Evolutionary conservation across 2,113 vertebrate genomes (phyloP).

Genomic region (Varanus komodoensis): DNA sequence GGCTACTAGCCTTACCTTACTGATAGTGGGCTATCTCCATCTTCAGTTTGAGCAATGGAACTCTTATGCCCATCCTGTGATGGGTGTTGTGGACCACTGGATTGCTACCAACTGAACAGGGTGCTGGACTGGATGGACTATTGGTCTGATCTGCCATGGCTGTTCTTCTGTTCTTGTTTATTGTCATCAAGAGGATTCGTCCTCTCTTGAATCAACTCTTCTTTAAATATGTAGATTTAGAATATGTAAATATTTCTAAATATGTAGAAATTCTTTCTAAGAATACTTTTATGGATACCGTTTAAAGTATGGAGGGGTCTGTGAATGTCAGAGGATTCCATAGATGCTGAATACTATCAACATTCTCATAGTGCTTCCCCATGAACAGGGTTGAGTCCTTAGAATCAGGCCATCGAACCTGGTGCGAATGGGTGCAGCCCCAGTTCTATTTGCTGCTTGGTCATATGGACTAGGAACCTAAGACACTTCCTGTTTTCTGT

Average conservation of each 20-base stretch:
- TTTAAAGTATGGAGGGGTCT: slow-evolving; percentile 19
- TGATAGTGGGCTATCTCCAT: no score
- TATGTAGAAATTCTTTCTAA: slow-evolving; percentile 9
- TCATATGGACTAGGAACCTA: neutral
- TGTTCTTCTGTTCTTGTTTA: neutral
- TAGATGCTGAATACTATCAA: slow-evolving; percentile 20
- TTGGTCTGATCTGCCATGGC: no score
- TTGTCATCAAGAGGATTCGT: neutral
- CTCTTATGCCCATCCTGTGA: no score
- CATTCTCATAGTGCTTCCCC: neutral
- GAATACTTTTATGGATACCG: slow-evolving; percentile 26
- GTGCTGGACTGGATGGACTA: no score
- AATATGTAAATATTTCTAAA: no score
- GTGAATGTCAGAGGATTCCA: slow-evolving; percentile 21
- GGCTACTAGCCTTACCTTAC: no score
- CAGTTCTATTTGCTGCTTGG: neutral
- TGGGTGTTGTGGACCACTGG: no score
- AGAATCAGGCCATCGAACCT: neutral
- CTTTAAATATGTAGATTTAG: neutral
- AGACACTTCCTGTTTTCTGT: neutral
- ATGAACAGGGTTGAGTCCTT: neutral
- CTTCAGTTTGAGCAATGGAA: no score
- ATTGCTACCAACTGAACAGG: no score
- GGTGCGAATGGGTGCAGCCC: neutral
- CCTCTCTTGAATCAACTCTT: neutral